phyloP scores from a whole-genome alignment of 2,797 vertebrate species.

The Manis crassicaudata region DNA sequence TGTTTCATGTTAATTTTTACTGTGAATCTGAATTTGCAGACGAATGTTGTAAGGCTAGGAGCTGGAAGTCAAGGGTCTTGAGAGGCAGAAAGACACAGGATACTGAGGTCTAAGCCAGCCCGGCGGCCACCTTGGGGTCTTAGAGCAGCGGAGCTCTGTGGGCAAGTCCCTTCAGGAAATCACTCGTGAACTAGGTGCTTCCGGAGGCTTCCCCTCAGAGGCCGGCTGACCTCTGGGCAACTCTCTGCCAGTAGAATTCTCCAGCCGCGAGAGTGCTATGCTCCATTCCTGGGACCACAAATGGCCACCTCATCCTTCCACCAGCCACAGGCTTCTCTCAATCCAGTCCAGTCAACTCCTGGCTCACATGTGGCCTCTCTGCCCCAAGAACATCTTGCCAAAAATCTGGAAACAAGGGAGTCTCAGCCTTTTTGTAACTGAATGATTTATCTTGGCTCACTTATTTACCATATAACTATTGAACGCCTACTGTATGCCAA shows the following conservation, averaged over 20 bases:
- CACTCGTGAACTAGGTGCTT: accelerated
- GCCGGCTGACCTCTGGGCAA: not conserved
- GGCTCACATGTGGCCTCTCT: too few relatives aligned
- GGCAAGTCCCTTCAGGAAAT: accelerated
- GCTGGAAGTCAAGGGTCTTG: not conserved
- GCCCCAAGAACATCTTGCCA: not conserved
- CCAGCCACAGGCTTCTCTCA: not conserved
- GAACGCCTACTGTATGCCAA: not conserved
- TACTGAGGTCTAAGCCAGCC: accelerated
- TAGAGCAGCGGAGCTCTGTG: accelerated
- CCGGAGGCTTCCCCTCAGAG: not conserved
- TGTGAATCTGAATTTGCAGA: too few relatives aligned
- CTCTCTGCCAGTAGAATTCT: not conserved
- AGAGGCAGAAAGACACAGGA: too few relatives aligned
- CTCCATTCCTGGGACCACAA: not conserved
- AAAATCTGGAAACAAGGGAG: too few relatives aligned
- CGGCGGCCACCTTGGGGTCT: accelerated
- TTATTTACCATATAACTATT: not conserved
- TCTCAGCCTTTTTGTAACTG: not conserved
- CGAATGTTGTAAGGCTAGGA: not conserved
- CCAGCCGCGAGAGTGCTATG: not conserved
- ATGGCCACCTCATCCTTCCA: not conserved
- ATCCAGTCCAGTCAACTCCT: accelerated
- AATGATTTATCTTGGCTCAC: not conserved
- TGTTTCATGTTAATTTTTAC: not conserved